phyloP scores from a whole-genome alignment of 35 echinoderm and acorn worm genomes.

The Amphiura filiformis region DNA sequence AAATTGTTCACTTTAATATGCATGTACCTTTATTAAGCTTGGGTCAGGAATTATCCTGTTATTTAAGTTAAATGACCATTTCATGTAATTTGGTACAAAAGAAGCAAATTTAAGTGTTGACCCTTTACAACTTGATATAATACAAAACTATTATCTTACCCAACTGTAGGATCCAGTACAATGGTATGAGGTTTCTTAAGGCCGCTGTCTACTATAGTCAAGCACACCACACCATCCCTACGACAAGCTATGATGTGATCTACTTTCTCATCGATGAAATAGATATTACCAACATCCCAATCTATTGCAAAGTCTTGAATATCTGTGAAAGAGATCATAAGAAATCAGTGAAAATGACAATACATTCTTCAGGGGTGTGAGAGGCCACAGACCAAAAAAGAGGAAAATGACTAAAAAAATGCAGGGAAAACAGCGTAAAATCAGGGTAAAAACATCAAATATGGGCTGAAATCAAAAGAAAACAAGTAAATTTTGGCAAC shows the following conservation, averaged over 20 bases:
- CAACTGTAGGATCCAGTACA: slow-evolving; percentile 63
- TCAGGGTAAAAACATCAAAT: too few relatives aligned
- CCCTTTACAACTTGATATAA: neutral
- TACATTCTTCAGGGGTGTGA: too few relatives aligned
- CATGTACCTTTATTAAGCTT: neutral
- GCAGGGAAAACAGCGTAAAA: too few relatives aligned
- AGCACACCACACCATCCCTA: slow-evolving; percentile 28
- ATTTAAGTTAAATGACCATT: neutral
- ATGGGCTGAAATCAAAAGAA: too few relatives aligned
- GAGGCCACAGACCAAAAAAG: too few relatives aligned
- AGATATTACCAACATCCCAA: slow-evolving; percentile 73
- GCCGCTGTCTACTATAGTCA: slow-evolving; percentile 41
- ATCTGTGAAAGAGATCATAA: slow-evolving; percentile 48
- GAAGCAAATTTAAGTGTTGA: neutral
- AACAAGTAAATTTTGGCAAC: too few relatives aligned
- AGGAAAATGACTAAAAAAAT: too few relatives aligned
- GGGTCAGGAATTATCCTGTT: neutral
- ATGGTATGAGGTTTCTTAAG: slow-evolving; percentile 55
- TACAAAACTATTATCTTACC: slow-evolving; percentile 13
- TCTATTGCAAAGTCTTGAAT: slow-evolving; percentile 82
- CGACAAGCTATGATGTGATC: slow-evolving; percentile 61
- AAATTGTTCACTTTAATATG: neutral
- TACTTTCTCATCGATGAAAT: slow-evolving; percentile 64
- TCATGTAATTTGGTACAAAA: neutral
- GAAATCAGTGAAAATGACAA: too few relatives aligned